phyloP scores from a whole-genome alignment of 2,797 vertebrate species.

The Pterois miles region DNA sequence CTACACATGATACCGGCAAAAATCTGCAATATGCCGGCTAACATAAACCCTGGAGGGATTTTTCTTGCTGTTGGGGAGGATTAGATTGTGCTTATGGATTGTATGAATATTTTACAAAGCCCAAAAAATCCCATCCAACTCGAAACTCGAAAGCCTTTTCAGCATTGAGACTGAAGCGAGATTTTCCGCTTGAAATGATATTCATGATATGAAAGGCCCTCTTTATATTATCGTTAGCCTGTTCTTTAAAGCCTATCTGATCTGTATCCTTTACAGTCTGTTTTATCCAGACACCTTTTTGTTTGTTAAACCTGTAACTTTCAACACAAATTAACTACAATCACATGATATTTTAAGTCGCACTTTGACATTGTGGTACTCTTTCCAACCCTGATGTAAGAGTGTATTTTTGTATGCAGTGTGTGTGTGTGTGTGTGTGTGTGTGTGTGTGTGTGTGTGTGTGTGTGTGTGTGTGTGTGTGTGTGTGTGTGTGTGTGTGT shows the following conservation, averaged over 20 bases:
- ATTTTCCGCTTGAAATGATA: not conserved
- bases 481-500: not conserved
- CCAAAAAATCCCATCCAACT: not conserved
- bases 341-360: constrained; percentile 7
- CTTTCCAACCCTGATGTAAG: not conserved
- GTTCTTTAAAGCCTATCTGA: not conserved
- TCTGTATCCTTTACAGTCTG: not conserved
- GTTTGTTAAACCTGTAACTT: not conserved
- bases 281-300: not conserved
- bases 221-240: not conserved
- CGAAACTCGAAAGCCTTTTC: not conserved
- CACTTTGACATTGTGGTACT: not conserved
- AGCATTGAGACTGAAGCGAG: not conserved
- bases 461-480: not conserved
- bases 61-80: not conserved
- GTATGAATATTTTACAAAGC: not conserved
- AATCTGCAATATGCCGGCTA: too few species aligned
- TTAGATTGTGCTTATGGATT: not conserved
- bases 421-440: constrained; percentile 1
- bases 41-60: too few species aligned
- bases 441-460: constrained; percentile 1
- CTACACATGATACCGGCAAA: too few species aligned
- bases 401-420: not conserved
- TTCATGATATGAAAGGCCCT: not conserved
- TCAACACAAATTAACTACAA: not conserved